Conservation (phyloP, 1,140 invertebrate genomes). For the Vollenhovia emeryi region DNA sequence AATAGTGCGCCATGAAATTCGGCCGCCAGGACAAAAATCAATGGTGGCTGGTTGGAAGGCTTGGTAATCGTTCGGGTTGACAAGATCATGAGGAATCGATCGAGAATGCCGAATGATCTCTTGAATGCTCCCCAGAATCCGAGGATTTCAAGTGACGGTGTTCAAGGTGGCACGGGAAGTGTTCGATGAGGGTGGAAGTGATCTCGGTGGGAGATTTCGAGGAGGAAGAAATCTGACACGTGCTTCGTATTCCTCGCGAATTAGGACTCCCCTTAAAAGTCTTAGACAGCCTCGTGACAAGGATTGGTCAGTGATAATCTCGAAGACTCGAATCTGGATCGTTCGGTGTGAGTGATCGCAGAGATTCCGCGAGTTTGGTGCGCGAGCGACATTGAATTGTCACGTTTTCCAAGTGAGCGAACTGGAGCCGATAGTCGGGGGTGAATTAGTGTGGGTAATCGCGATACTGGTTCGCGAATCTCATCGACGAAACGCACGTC, state of each 20-base stretch:
- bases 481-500: neutral
- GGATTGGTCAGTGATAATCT: slow-evolving; percentile 11
- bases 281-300: neutral
- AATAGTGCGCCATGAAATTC: slow-evolving; percentile 18
- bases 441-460: slow-evolving; percentile 47
- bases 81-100: neutral
- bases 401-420: slow-evolving; percentile 20
- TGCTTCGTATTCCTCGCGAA: slow-evolving; percentile 19
- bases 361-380: slow-evolving; percentile 27
- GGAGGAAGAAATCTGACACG: neutral
- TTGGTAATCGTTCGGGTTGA: neutral
- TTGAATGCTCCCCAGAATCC: slow-evolving; percentile 2
- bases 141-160: slow-evolving; percentile 51
- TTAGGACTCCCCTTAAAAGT: neutral
- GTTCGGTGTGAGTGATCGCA: slow-evolving; percentile 50
- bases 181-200: slow-evolving; percentile 46
- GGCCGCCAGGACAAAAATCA: neutral
- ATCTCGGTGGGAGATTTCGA: slow-evolving; percentile 50
- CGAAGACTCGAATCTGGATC: slow-evolving; percentile 28
- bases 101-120: slow-evolving; percentile 21
- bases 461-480: neutral
- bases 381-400: slow-evolving; percentile 42
- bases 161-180: slow-evolving; percentile 16
- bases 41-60: neutral
- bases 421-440: neutral